Base-by-base conservation (phyloP, 2,113 vertebrate species). In the Dipodomys merriami region DNA sequence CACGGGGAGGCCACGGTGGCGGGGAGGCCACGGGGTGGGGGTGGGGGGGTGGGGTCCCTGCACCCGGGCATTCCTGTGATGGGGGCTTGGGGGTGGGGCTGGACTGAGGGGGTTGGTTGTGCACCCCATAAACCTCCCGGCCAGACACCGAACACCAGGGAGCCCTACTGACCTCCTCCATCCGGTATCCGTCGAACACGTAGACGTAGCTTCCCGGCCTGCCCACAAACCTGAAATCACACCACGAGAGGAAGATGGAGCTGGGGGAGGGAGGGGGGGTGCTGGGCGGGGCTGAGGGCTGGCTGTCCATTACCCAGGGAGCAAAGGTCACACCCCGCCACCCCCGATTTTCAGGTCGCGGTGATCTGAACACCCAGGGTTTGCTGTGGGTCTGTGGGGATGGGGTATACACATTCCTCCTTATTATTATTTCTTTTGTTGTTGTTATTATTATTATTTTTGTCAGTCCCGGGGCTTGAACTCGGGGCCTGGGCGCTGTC, bases 201-300 rank as follows among this genome's bases (percentile, higher is more conserved):
- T 99, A 99, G 8, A 99, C 98, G 22, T 99, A 99, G 95, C 97
- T 98, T 33, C 99, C 99, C 46, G 99, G 99, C 86, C 98, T 98
- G 7, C 99, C 99, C 92, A 98, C 98, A 97, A 99, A 99, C 96
- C 99, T 99, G 97, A 89, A 97, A 97, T 35, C 7, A 91, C 89
- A 44, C 88, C 67, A 3, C 11, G 10, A 88, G 49, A 57, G 29
- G 95, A 49, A 97, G 87, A 53, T 53, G 49, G 49, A 53, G 49
- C 49, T 53, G 49, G 49, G 49, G 49, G 1, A 11, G 10, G 49
- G 12, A 1, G 49, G 49, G 49, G 5, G 49, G 7, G 39, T 12
- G 72, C 39, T 62, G 69, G 22, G 6, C 33, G 80, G 9, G 15
- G 27, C 0, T 62, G 16, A 13, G 49, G 49, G 49, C 49, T 53